Base-by-base conservation (phyloP, 2,113 vertebrate species). In the Sylvietta virens region DNA sequence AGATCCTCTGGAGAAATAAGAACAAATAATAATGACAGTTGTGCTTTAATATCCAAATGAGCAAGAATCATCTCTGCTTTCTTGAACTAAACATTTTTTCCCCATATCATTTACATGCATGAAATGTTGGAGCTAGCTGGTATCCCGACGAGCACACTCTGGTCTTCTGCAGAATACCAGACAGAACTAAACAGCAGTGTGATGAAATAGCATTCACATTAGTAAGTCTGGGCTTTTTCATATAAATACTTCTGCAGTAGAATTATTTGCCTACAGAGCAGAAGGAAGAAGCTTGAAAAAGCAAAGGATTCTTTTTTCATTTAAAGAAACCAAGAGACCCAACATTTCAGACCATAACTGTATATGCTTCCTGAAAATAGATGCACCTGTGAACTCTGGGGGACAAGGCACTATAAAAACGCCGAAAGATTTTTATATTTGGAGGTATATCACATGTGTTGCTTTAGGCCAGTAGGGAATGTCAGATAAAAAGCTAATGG, bases 1-100 rank as follows among this genome's bases (percentile, higher is more conserved):
- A 62, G 57, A 54, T 84, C 27, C 95, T 95, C 91, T 90, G 47
- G 91, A 94, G 93, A 91, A 95, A 95, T 80, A 77, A 87, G 62
- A 90, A 8, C 40, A 94, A 94, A 91, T 76, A 92, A 92, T 84
- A 78, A 72, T 48, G 77, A 78, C 66, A 64, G 73, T 40, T 73
- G 67, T 45, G 22, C 42, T 90, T 91, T 90, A 88, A 88, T 80
- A 76, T 28, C 61, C 50, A 72, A 22, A 70, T 80, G 89, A 85
- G 45, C 21, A 76, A 85, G 50, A 94, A 87, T 57, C 17, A 72
- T 45, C 30, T 57, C 65, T 79, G 53, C 54, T 79, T 92, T 71
- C 53, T 33, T 45, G 27, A 84, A 51, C 11, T 50, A 54, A 67
- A 60, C 27, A 33, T 67, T 57, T 91, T 91, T 87, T 79, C 9